Base-by-base conservation (phyloP, 2,888 invertebrate genomes). In the Biston stratarius region DNA sequence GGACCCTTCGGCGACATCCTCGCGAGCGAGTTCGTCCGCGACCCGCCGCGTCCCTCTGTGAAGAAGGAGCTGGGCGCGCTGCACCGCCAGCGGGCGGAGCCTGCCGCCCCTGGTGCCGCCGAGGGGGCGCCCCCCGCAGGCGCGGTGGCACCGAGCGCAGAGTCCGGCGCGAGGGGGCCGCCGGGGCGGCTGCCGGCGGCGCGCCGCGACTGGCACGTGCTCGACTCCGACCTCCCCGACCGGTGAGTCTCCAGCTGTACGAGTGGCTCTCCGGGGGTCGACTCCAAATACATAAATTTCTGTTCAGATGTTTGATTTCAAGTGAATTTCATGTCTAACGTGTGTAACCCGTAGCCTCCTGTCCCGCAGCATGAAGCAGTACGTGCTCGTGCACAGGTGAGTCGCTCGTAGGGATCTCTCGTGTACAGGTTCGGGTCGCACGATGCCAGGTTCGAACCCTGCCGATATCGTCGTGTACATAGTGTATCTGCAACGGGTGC, bases 1-100 rank as follows among this genome's bases (percentile, higher is more conserved):
- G 71, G 48, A 3, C 53, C 74, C 6, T 81, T 73, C 68, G 79
- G 79, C 63, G 57, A 47, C 52, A 78, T 81, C 24, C 82, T 82
- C 6, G 49, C 68, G 1, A 67, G 63, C 10, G 75, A 69, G 11
- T 82, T 81, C 70, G 9, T 45, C 0, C 61, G 72, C 0, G 79
- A 78, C 36, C 6, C 10, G 48, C 12, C 3, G 38, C 56, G 45
- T 0, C 34, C 45, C 9, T 33, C 49, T 0, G 44, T 63, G 0
- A 73, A 66, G 52, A 64, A 66, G 11, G 65, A 70, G 0, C 48
- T 63, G 36, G 45, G 53, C 24, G 55, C 12, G 33, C 24, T 49
- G 49, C 49, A 33, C 12, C 33, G 34, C 11, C 49, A 33, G 12
- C 33, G 12, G 0, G 33, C 33, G 49, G 49, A 48, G 24, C 10